phyloP scores from a whole-genome alignment of 2,113 vertebrate genomes.

The Ascaphus truei region DNA sequence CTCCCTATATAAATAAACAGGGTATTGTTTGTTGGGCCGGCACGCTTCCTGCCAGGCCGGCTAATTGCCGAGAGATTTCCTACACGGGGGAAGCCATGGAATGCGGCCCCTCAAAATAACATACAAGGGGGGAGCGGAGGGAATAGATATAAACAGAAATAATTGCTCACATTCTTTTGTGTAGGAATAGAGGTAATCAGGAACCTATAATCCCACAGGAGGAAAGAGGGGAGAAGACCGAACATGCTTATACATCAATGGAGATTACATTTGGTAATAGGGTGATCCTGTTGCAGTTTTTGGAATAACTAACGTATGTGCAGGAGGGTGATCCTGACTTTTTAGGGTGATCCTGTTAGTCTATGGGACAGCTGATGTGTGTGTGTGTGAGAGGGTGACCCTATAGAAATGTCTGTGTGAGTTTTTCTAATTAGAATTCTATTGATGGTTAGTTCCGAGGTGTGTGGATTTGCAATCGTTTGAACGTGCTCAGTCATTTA shows the following conservation, averaged over 20 bases:
- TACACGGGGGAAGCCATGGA: not conserved
- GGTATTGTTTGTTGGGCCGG: slow-evolving; percentile 14
- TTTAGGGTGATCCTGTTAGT: too few species aligned
- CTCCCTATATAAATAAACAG: slow-evolving; percentile 12
- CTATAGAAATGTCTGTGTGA: too few species aligned
- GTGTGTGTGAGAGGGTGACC: too few species aligned
- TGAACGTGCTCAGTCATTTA: too few species aligned
- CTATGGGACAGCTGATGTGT: too few species aligned
- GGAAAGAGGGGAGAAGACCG: not conserved
- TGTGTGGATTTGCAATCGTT: too few species aligned
- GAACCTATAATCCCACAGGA: not conserved
- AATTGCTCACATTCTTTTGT: not conserved
- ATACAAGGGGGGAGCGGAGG: not conserved
- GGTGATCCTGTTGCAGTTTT: not conserved
- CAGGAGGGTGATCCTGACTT: too few species aligned
- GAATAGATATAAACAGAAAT: not conserved
- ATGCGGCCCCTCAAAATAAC: not conserved
- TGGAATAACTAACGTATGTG: too few species aligned
- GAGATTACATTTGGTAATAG: not conserved
- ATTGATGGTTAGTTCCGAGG: too few species aligned
- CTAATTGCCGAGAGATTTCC: slow-evolving; percentile 28
- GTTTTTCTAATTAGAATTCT: too few species aligned
- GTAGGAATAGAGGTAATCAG: not conserved
- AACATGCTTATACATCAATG: not conserved
- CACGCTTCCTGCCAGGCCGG: slow-evolving; percentile 13